Conservation (phyloP, 2,888 invertebrate genomes). For the Invenusta paracnida region DNA sequence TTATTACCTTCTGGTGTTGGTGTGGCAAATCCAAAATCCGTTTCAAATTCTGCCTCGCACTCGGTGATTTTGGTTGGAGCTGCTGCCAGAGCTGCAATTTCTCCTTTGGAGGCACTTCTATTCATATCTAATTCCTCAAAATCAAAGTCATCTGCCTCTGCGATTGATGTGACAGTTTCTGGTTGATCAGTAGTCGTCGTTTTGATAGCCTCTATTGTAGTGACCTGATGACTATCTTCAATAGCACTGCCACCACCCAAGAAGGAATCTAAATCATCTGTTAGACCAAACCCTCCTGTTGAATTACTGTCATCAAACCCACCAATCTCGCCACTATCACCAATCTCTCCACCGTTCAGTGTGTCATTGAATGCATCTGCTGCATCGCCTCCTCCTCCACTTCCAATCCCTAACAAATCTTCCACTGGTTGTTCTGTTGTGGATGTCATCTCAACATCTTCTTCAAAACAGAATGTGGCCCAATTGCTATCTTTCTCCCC, state of each 20-base stretch:
- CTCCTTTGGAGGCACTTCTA: neutral
- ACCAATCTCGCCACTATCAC: neutral
- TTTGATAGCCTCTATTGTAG: no score
- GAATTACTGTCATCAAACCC: neutral
- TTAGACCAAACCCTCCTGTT: neutral
- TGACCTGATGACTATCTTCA: no score
- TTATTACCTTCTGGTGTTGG: neutral
- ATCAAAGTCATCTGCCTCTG: neutral
- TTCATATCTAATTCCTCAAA: neutral
- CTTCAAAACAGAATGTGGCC: slow-evolving; percentile 3
- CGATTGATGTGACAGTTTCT: neutral
- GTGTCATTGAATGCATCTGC: neutral
- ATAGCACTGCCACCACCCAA: no score
- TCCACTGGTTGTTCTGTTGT: neutral
- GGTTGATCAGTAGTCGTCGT: neutral
- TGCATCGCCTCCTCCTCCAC: no score
- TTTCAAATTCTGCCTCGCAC: neutral
- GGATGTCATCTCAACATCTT: neutral
- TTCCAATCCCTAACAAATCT: neutral
- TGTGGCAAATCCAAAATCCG: neutral
- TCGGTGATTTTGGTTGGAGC: neutral
- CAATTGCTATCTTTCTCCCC: no score
- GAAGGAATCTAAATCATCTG: neutral
- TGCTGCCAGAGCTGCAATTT: neutral
- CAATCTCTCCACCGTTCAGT: neutral